Conservation (phyloP, 2,113 vertebrate genomes). For the Falco punctatus region DNA sequence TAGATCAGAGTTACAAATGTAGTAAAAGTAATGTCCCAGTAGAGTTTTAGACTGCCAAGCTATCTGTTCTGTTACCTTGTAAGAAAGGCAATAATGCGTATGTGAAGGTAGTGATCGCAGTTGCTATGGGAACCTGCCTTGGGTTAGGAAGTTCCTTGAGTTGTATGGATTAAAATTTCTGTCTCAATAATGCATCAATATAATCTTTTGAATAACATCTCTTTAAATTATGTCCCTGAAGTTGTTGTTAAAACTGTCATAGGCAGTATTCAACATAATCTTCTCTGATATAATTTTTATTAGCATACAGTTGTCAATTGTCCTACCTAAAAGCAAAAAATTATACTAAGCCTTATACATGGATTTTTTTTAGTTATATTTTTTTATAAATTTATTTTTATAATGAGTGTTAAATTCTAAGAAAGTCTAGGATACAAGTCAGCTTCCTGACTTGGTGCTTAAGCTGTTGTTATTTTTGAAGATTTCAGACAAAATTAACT, state of each 20-base stretch:
- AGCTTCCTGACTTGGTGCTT: neutral
- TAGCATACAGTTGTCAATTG: neutral
- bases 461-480: neutral
- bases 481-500: neutral
- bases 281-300: neutral
- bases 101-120: neutral
- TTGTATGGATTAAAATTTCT: neutral
- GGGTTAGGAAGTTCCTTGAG: neutral
- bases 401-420: neutral
- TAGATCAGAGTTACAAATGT: neutral
- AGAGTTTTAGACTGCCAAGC: neutral
- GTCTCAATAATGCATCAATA: neutral
- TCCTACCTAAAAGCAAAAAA: neutral
- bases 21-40: neutral
- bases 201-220: neutral
- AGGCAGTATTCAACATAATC: neutral
- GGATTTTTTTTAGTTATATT: neutral
- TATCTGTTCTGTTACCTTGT: neutral
- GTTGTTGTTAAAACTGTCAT: neutral
- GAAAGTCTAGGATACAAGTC: neutral
- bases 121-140: conserved; percentile 15
- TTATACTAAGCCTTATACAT: neutral
- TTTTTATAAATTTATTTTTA: neutral
- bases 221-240: neutral
- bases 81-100: neutral